A percentile compares a stretch with the other conserved stretches of the same genome.
Evolutionary conservation across 2,888 invertebrate genomes (phyloP).

Genomic region (Diogma glabrata): DNA sequence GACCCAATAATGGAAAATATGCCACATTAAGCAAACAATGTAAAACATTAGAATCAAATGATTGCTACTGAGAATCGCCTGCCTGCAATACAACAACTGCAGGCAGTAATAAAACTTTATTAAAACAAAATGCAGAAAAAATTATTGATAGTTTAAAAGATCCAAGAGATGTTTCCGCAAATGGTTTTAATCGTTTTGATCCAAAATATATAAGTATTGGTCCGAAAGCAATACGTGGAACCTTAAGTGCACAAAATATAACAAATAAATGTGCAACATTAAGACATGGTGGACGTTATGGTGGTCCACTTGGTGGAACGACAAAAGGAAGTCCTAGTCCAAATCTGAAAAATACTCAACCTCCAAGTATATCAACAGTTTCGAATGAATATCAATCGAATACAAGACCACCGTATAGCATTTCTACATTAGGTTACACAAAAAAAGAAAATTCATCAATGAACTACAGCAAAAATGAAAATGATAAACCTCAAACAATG

Average conservation of each 20-base stretch:
- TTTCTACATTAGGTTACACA: constrained; percentile 14
- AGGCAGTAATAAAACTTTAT: constrained; percentile 32
- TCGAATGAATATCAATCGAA: constrained; percentile 27
- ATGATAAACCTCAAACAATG: constrained; percentile 27
- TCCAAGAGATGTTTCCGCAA: constrained; percentile 35
- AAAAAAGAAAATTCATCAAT: constrained; percentile 6
- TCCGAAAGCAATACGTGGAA: constrained; percentile 34
- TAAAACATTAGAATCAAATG: constrained; percentile 85
- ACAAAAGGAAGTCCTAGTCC: constrained; percentile 30
- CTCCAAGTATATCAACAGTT: constrained; percentile 36
- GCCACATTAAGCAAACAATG: constrained; percentile 91
- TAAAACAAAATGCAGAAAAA: constrained; percentile 7
- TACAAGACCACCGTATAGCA: background rate
- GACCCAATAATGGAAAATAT: constrained; percentile 75
- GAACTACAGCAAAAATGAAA: constrained; percentile 7
- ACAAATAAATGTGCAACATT: constrained; percentile 36
- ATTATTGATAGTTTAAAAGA: constrained; percentile 24
- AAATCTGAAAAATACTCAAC: constrained; percentile 36
- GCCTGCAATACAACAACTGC: constrained; percentile 42
- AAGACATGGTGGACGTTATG: constrained; percentile 36
- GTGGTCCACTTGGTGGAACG: constrained; percentile 27
- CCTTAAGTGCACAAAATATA: constrained; percentile 31
- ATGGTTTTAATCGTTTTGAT: constrained; percentile 37
- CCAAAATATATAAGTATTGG: constrained; percentile 38
- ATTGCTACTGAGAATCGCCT: constrained; percentile 82